Conservation (phyloP, 1,140 invertebrate genomes). For the Amyelois transitella region DNA sequence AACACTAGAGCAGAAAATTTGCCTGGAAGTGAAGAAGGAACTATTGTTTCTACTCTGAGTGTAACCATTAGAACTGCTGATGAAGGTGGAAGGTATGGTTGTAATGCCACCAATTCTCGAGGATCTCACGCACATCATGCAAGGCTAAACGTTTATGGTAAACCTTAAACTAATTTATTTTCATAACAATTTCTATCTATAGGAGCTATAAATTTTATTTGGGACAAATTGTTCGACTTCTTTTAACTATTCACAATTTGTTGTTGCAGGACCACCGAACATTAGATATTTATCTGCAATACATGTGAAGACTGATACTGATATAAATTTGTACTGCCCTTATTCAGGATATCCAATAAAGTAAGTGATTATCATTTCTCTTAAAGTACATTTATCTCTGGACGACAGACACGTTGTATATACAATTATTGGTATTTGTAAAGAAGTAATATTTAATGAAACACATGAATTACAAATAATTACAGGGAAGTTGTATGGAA, state of each 20-base stretch:
- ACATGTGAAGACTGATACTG: constrained; percentile 86
- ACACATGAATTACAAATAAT: constrained; percentile 8
- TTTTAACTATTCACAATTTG: constrained; percentile 1
- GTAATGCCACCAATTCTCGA: constrained; percentile 60
- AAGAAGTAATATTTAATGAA: too few species aligned
- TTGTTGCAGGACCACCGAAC: constrained; percentile 83
- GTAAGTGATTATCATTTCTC: constrained; percentile 49
- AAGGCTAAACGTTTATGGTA: constrained; percentile 63
- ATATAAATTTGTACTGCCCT: constrained; percentile 86
- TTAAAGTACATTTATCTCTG: too few species aligned
- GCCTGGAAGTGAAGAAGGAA: constrained; percentile 53
- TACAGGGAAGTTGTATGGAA: constrained; percentile 63
- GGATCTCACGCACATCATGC: constrained; percentile 62
- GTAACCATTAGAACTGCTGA: constrained; percentile 59
- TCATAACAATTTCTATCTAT: too few species aligned
- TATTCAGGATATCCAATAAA: constrained; percentile 92
- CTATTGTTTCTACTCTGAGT: constrained; percentile 61
- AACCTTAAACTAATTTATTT: background rate
- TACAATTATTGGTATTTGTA: too few species aligned
- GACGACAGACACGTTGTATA: too few species aligned
- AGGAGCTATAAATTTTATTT: too few species aligned
- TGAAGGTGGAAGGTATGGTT: constrained; percentile 62
- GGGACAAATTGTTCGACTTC: too few species aligned
- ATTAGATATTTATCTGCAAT: constrained; percentile 86
- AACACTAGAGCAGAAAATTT: constrained; percentile 62